Evolutionary conservation across 2,113 vertebrate genomes (phyloP).

Genomic region (Crocuta crocuta): DNA sequence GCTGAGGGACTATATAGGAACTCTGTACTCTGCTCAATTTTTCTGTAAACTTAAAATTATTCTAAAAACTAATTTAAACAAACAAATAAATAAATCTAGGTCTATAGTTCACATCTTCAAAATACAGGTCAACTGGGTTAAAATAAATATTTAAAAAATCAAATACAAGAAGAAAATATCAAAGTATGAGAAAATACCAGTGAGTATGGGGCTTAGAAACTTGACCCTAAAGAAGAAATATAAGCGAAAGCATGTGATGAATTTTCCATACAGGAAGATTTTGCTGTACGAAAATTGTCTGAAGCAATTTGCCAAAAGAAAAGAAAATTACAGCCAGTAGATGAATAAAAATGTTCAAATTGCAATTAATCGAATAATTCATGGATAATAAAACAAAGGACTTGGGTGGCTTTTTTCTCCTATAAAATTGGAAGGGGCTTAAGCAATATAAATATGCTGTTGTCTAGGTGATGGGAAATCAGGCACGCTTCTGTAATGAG

Average conservation of each 20-base stretch:
- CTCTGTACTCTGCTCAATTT: neutral
- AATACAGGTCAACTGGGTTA: neutral
- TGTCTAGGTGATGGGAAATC: neutral
- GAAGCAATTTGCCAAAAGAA: neutral
- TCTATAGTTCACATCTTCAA: neutral
- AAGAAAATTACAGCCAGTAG: neutral
- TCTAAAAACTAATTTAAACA: neutral
- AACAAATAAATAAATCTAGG: neutral
- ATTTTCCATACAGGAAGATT: neutral
- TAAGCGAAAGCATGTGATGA: neutral
- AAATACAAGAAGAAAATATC: neutral
- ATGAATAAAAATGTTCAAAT: neutral
- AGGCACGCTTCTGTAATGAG: no score
- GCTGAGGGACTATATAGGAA: neutral
- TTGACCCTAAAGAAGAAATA: neutral
- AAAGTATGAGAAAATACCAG: neutral
- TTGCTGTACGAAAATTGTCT: neutral
- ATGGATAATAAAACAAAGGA: neutral
- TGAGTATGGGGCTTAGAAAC: neutral
- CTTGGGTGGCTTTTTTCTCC: neutral
- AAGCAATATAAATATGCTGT: neutral
- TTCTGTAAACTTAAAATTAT: neutral
- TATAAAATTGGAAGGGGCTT: neutral
- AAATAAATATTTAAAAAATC: conserved; percentile 25
- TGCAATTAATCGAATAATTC: neutral